phyloP scores from a whole-genome alignment of 2,797 vertebrate species.

The Babyrousa celebensis region DNA sequence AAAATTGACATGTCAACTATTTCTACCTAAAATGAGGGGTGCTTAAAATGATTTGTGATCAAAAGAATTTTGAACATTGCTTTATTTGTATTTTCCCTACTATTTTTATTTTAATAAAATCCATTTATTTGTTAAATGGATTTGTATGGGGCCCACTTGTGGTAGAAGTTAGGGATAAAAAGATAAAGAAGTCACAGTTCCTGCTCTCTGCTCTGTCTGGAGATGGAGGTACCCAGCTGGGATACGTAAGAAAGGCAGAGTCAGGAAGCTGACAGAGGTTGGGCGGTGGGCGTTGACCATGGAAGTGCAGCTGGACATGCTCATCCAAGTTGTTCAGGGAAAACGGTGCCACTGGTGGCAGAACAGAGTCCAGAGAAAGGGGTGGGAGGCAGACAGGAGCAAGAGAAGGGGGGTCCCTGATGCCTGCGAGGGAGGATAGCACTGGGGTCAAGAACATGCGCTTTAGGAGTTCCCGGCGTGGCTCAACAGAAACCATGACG shows the following conservation, averaged over 20 bases:
- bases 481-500: too few species aligned
- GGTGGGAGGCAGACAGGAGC: background rate
- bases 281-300: too few species aligned
- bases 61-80: constrained; percentile 38
- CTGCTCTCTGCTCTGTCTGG: background rate
- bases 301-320: background rate
- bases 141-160: background rate
- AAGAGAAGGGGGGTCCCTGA: background rate
- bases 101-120: constrained; percentile 7
- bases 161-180: background rate
- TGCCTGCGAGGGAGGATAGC: background rate
- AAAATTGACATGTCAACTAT: background rate
- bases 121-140: background rate
- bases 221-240: background rate
- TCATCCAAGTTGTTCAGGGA: background rate
- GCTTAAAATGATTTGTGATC: constrained; percentile 28
- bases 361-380: background rate
- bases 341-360: background rate
- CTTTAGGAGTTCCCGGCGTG: background rate
- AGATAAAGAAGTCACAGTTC: background rate
- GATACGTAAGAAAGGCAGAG: background rate
- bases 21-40: background rate
- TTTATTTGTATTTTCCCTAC: background rate
- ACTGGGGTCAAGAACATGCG: background rate
- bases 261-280: background rate